A percentile compares a stretch with the other conserved stretches of the same genome.
phyloP scores from a whole-genome alignment of 1,140 invertebrate species.

The Hypothenemus hampei region DNA sequence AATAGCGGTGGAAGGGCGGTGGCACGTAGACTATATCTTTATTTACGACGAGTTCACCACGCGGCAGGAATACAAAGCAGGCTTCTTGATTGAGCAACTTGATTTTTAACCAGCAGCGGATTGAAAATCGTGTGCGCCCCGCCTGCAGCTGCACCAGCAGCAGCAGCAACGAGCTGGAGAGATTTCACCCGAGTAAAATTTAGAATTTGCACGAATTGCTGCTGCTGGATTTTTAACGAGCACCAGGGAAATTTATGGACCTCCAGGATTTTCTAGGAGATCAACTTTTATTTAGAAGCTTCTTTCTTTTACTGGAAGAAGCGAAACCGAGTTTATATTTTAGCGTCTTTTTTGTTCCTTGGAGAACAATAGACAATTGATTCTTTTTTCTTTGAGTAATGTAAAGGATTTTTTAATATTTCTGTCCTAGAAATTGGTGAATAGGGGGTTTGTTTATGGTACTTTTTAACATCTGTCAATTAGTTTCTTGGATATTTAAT shows the following conservation, averaged over 20 bases:
- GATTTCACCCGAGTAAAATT: conserved; percentile 36
- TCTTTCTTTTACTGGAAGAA: too few relatives aligned
- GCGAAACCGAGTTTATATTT: too few relatives aligned
- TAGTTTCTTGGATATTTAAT: too few relatives aligned
- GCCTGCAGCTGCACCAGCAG: too few relatives aligned
- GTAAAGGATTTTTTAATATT: too few relatives aligned
- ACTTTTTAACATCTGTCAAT: too few relatives aligned
- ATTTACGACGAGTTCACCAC: conserved; percentile 39
- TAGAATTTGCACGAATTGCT: conserved; percentile 26
- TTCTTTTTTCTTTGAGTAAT: too few relatives aligned
- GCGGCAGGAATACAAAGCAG: conserved; percentile 39
- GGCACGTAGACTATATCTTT: conserved; percentile 41
- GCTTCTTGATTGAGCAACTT: conserved; percentile 43
- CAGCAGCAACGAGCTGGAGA: conserved; percentile 29
- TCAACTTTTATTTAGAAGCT: too few relatives aligned
- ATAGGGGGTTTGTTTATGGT: too few relatives aligned
- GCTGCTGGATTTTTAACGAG: conserved; percentile 25
- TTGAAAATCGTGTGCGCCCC: conserved; percentile 36
- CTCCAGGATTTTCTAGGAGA: background rate
- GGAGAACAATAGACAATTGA: too few relatives aligned
- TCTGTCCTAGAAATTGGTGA: too few relatives aligned
- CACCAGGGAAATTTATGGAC: conserved; percentile 12
- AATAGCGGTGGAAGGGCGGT: conserved; percentile 21
- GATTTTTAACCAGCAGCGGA: conserved; percentile 41
- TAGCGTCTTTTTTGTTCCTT: too few relatives aligned